A percentile compares a stretch with the other conserved stretches of the same genome.
Conservation (phyloP, 2,797 vertebrate species). For the Lophius americanus region DNA sequence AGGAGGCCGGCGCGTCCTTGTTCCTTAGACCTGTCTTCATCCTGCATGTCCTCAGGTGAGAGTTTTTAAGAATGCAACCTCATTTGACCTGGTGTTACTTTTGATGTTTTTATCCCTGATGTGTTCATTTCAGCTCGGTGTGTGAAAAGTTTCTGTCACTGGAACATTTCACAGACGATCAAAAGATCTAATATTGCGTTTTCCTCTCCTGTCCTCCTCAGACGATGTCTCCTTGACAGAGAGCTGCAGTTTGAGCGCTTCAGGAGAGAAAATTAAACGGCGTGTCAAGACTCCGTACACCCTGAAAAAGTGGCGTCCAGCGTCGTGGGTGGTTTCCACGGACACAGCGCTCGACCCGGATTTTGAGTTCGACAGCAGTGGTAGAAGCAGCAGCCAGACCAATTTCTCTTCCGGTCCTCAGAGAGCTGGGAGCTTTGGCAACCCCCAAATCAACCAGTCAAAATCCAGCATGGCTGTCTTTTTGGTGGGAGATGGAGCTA, state of each 20-base stretch:
- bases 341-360: slow-evolving; percentile 79
- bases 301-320: slow-evolving; percentile 93
- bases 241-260: slow-evolving; percentile 77
- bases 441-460: slow-evolving; percentile 72
- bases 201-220: slow-evolving; percentile 20
- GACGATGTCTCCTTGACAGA: slow-evolving; percentile 67
- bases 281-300: slow-evolving; percentile 96
- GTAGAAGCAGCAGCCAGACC: slow-evolving; percentile 13
- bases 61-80: no score
- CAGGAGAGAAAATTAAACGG: slow-evolving; percentile 94
- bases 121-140: no score
- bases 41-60: slow-evolving; percentile 64
- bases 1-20: slow-evolving; percentile 90
- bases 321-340: slow-evolving; percentile 92
- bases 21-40: slow-evolving; percentile 91
- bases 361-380: slow-evolving; percentile 82
- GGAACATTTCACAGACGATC: no score
- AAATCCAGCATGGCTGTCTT: slow-evolving; percentile 93
- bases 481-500: slow-evolving; percentile 87
- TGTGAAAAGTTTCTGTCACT: no score
- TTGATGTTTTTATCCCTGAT: no score
- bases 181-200: neutral
- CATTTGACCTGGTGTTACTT: neutral
- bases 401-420: slow-evolving; percentile 35
- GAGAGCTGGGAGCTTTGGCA: slow-evolving; percentile 45